Conservation (phyloP, 2,888 invertebrate species). For the Ferdinandea cuprea region DNA sequence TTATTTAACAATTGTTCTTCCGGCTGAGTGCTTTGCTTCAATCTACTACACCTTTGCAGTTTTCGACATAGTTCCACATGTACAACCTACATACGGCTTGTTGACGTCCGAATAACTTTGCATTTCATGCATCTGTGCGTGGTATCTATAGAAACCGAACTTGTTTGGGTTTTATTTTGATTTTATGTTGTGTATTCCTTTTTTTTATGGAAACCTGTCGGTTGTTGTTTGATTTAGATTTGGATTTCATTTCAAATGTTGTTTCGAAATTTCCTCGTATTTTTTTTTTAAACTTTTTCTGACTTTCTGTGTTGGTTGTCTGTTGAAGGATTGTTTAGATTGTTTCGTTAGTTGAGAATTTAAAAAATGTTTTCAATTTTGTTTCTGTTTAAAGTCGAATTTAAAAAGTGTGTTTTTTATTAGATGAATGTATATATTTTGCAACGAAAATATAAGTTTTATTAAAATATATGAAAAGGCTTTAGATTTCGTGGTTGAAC, state of each 20-base stretch:
- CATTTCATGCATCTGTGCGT: slow-evolving; percentile 1
- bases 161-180: slow-evolving; percentile 9
- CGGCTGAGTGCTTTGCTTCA: neutral
- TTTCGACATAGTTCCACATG: neutral
- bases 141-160: no score
- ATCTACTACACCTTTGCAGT: neutral
- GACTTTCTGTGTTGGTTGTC: neutral
- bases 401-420: no score
- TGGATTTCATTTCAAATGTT: neutral
- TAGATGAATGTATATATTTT: no score
- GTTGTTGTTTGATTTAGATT: neutral
- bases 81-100: neutral
- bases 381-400: no score
- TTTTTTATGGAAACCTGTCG: slow-evolving; percentile 7
- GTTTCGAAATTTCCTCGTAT: neutral
- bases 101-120: slow-evolving; percentile 19
- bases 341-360: no score
- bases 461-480: no score
- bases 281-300: no score
- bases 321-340: no score
- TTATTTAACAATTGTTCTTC: slow-evolving; percentile 23
- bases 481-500: no score
- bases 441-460: no score
- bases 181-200: slow-evolving; percentile 15
- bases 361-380: no score